Evolutionary conservation across 2,888 invertebrate genomes (phyloP).

Genomic region (Buathra laborator): DNA sequence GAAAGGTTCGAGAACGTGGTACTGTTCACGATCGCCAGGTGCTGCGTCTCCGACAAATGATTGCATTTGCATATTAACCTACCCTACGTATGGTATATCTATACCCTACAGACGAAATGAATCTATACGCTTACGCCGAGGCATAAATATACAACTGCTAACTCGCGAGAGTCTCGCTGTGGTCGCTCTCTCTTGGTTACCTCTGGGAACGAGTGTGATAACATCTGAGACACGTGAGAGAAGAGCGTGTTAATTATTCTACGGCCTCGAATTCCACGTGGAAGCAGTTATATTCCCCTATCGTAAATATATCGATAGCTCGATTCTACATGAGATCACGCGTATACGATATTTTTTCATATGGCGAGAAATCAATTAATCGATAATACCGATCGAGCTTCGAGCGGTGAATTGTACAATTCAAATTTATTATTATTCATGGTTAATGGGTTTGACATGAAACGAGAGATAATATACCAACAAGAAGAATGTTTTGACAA

Average conservation of each 20-base stretch:
- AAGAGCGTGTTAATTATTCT: conserved; percentile 38
- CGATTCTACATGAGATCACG: background rate
- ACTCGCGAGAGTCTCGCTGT: background rate
- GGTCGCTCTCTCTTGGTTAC: conserved; percentile 20
- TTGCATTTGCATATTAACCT: conserved; percentile 64
- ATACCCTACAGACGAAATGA: background rate
- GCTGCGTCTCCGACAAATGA: conserved; percentile 55
- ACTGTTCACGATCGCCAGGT: conserved; percentile 60
- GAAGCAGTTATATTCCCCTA: conserved; percentile 3
- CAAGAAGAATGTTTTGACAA: background rate
- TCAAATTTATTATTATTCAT: background rate
- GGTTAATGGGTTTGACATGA: background rate
- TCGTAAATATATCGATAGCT: conserved; percentile 21
- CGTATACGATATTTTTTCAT: background rate
- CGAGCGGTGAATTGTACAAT: background rate
- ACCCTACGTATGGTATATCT: conserved; percentile 19
- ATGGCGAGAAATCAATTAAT: background rate
- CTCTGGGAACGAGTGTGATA: conserved; percentile 26
- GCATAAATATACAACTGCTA: conserved; percentile 19
- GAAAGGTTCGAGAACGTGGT: conserved; percentile 45
- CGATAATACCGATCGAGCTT: background rate
- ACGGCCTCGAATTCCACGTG: conserved; percentile 19
- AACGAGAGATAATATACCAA: background rate
- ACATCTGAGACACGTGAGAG: conserved; percentile 23
- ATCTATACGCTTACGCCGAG: background rate